A percentile compares a stretch with the other conserved stretches of the same genome.
These are phyloP conservation scores for Anaspis maculata DNA, from an alignment of 2,888 invertebrate species.

Conservation along the genomic window DNA sequence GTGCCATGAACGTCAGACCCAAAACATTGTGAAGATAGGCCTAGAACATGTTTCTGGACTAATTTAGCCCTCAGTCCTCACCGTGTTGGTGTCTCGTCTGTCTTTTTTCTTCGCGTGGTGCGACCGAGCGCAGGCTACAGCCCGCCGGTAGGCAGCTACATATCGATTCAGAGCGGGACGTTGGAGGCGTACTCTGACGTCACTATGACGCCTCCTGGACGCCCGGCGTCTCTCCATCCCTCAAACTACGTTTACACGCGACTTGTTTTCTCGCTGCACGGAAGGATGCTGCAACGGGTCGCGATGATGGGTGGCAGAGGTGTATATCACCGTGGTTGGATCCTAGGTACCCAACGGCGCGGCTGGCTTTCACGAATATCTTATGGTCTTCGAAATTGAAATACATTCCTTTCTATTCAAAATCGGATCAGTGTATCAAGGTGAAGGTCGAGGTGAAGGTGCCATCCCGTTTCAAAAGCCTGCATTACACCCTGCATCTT, in stretches of 20 bases:
- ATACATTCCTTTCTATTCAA: neutral
- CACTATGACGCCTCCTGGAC: conserved; percentile 8
- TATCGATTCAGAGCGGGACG: neutral
- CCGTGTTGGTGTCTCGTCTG: too few relatives aligned
- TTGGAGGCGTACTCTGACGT: conserved; percentile 10
- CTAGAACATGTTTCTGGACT: neutral
- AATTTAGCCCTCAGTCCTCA: neutral
- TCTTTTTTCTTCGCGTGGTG: too few relatives aligned
- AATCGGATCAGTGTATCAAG: too few relatives aligned
- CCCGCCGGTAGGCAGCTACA: neutral
- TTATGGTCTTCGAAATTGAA: neutral
- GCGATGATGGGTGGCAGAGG: too few relatives aligned
- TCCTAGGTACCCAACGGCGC: too few relatives aligned
- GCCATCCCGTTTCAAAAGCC: too few relatives aligned
- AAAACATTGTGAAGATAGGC: neutral
- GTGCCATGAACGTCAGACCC: conserved; percentile 1
- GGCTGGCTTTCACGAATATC: neutral
- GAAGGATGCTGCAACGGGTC: too few relatives aligned
- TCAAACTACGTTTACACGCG: conserved; percentile 1
- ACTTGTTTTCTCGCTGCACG: too few relatives aligned
- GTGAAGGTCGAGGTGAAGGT: too few relatives aligned
- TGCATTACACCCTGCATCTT: too few relatives aligned
- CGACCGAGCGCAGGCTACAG: too few relatives aligned
- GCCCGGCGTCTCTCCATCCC: conserved; percentile 1
- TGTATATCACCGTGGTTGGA: too few relatives aligned